Evolutionary conservation across 2,797 vertebrate genomes (phyloP), one percentile per base, ranked within the genome.

Genomic region (Coendou prehensilis): DNA sequence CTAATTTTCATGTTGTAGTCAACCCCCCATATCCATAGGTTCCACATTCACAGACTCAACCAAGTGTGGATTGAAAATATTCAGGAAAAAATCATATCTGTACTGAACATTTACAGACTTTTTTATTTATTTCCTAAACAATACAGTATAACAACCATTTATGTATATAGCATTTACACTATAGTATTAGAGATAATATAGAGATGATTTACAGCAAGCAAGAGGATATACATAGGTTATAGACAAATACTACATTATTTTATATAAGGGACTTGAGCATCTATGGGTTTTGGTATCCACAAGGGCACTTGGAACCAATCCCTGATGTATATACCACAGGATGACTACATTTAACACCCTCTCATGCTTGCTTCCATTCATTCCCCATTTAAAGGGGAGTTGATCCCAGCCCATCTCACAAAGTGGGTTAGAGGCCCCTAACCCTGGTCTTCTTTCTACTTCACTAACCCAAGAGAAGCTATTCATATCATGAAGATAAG

Each of bases 1-100:
- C 30, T 50, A 28, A 45, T 79, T 87, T 92, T 92, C n/a, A 76
- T 79, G 18, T 89, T 92, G 76, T 37, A 64, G 47, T 63, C 17
- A 1, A 6, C 47, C 47, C 11, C 33, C 4, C 80, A 57, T 45
- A 28, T 61, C 37, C 3, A 28, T 30, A 9, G 47, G 33, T 61
- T 47, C 47, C 33, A 23, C 20, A 50, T 57, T 69, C 26, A 87
- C 4, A 67, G 37, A 52, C 50, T 76, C 17, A 64, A 57, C 28
- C 56, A 91, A 73, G 28, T 63, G 3, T 26, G 30, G 22, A 17
- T 57, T 37, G 59, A 64, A 81, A 87, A 47, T 75, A 87, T 75
- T 73, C 20, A 84, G n/a, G 30, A 50, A 80, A 80, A 71, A 87
- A 20, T 22, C 71, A 14, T 20, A 50, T 57, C 41, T 76, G 15